phyloP scores from a whole-genome alignment of 2,113 vertebrate genomes.

The Oriolus oriolus region DNA sequence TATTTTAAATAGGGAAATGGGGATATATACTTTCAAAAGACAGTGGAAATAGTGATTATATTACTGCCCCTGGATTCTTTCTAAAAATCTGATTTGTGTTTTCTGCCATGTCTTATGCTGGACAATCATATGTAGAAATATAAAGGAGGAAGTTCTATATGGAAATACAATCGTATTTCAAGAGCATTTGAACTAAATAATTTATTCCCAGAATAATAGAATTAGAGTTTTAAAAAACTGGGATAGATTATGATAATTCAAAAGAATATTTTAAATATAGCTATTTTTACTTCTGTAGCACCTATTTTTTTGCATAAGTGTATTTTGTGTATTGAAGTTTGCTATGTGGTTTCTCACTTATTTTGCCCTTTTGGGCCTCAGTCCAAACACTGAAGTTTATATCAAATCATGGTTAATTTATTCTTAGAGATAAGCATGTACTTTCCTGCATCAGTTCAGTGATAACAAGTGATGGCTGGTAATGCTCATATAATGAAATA shows the following conservation, averaged over 20 bases:
- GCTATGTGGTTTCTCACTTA: background rate
- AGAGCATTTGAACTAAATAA: background rate
- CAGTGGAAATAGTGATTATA: background rate
- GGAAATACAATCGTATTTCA: background rate
- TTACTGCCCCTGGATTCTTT: background rate
- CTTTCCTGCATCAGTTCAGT: background rate
- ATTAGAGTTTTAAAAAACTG: background rate
- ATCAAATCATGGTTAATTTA: background rate
- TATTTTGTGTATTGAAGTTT: background rate
- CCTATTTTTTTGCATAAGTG: background rate
- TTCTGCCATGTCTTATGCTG: background rate
- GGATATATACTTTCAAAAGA: background rate
- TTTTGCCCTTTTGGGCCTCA: background rate
- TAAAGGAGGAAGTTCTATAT: background rate
- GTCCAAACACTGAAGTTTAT: background rate
- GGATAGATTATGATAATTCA: background rate
- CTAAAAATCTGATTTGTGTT: background rate
- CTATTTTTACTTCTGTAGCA: background rate
- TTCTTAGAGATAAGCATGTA: background rate
- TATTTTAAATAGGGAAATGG: background rate
- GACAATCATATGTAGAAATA: background rate
- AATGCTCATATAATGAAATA: background rate
- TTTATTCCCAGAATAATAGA: background rate
- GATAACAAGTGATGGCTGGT: background rate
- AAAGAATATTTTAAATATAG: background rate